Evolutionary conservation across 2,113 vertebrate genomes (phyloP).

Genomic region (Rhea americana): DNA sequence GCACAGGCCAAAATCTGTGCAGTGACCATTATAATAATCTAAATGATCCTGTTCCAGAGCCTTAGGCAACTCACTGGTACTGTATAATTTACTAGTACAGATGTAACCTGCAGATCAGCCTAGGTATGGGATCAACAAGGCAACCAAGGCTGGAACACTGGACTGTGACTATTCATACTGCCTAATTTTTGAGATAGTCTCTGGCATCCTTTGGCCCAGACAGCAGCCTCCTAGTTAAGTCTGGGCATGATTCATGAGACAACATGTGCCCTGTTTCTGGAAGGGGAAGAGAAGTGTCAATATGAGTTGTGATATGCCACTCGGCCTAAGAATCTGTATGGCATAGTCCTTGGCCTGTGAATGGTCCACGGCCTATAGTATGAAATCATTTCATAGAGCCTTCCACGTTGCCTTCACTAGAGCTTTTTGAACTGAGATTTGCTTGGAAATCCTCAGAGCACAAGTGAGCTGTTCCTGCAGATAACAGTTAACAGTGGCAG

Average conservation of each 20-base stretch:
- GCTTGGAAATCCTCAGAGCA: not conserved
- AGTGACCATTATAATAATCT: not conserved
- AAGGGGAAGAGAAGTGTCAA: not conserved
- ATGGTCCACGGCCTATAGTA: not conserved
- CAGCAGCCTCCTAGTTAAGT: not conserved
- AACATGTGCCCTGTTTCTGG: not conserved
- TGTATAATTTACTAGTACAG: not conserved
- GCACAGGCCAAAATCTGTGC: not conserved
- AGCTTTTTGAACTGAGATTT: not conserved
- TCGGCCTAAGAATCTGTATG: not conserved
- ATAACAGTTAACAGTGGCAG: not conserved
- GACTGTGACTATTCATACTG: not conserved
- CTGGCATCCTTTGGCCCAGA: not conserved
- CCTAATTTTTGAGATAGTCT: not conserved
- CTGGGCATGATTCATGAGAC: not conserved
- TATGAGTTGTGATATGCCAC: not conserved
- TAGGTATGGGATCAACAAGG: no score
- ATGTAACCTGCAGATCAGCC: not conserved
- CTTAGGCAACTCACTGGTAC: not conserved
- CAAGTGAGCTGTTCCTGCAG: not conserved
- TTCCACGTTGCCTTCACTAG: not conserved
- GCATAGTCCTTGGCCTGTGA: not conserved
- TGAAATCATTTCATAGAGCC: rapidly evolving
- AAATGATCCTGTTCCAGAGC: not conserved
- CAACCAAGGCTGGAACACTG: not conserved